phyloP scores from a whole-genome alignment of 2,113 vertebrate species.

The Tenrec ecaudatus region DNA sequence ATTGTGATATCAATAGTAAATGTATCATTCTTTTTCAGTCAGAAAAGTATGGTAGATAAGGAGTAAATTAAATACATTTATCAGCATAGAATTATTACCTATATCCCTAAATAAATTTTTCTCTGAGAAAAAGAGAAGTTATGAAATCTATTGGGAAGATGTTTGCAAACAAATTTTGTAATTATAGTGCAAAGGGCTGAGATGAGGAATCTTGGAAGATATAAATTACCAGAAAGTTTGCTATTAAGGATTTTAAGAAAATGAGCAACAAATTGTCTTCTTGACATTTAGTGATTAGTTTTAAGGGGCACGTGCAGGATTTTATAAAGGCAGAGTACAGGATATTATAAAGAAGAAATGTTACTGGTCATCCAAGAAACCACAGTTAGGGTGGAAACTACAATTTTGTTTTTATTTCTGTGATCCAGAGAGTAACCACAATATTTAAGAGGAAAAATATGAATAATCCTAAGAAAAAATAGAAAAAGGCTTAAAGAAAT shows the following conservation, averaged over 20 bases:
- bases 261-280: not conserved
- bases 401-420: not conserved
- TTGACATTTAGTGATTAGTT: constrained; percentile 45
- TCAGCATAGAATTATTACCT: not conserved
- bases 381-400: not conserved
- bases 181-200: not conserved
- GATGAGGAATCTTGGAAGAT: not conserved
- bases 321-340: too few relatives aligned
- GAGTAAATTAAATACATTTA: not conserved
- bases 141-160: not conserved
- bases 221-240: constrained; percentile 13
- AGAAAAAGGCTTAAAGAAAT: not conserved
- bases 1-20: not conserved
- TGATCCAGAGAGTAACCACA: not conserved
- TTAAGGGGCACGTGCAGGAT: not conserved
- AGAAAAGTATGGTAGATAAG: not conserved
- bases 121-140: not conserved
- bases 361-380: not conserved
- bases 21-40: not conserved
- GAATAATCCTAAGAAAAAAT: not conserved
- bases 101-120: not conserved
- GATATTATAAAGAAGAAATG: not conserved
- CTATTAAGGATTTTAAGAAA: not conserved
- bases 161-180: not conserved
- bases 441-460: not conserved